phyloP scores from a whole-genome alignment of 2,113 vertebrate genomes.

The Anser brachyrhynchus region DNA sequence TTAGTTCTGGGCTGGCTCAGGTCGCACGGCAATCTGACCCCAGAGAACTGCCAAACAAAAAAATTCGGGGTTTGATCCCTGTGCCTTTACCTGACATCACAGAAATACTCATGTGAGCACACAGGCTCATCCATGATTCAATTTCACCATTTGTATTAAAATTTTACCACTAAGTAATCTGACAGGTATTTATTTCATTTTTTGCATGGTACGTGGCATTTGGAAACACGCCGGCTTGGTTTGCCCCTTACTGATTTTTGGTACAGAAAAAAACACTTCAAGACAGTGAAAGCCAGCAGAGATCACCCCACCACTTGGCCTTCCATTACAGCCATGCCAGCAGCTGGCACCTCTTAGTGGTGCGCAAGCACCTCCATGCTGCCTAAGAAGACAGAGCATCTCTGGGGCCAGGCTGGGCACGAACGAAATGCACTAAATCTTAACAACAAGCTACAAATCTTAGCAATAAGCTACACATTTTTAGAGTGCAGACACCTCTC shows the following conservation, averaged over 20 bases:
- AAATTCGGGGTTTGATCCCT: neutral
- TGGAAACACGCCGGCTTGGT: neutral
- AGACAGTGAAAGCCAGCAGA: neutral
- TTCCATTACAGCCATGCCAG: neutral
- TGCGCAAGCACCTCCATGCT: neutral
- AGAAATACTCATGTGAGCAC: neutral
- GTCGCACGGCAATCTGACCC: no score
- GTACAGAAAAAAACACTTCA: neutral
- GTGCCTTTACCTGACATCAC: neutral
- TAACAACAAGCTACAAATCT: neutral
- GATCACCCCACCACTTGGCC: neutral
- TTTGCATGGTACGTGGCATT: neutral
- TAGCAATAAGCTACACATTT: neutral
- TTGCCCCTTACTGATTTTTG: neutral
- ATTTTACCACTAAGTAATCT: fast-evolving
- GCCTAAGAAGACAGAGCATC: no score
- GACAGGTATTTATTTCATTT: neutral
- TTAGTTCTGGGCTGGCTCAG: neutral
- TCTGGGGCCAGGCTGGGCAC: neutral
- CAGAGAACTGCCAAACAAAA: neutral
- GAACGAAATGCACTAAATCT: neutral
- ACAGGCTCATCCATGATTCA: neutral
- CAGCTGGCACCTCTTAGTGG: neutral
- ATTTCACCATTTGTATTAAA: neutral
- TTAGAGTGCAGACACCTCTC: neutral